A percentile compares a stretch with the other conserved stretches of the same genome.
These are phyloP conservation scores for Cyanoderma ruficeps DNA, from an alignment of 2,113 vertebrate species.

Conservation along the genomic window DNA sequence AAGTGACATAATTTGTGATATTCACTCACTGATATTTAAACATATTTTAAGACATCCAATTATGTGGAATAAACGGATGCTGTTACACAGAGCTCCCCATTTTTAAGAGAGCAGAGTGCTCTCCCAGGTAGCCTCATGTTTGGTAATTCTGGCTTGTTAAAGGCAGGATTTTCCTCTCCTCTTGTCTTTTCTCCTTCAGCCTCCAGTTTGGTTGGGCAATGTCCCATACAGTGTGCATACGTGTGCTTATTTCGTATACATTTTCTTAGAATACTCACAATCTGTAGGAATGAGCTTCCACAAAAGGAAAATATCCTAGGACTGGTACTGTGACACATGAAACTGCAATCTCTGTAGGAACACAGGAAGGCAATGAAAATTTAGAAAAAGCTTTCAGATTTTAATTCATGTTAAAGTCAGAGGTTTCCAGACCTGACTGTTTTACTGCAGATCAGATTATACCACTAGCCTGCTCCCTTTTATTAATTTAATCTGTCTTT, in stretches of 20 bases:
- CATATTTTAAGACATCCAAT: constrained; percentile 21
- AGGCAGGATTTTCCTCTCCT: background rate
- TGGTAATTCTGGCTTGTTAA: background rate
- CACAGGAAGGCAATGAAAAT: background rate
- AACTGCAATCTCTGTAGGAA: background rate
- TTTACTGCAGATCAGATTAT: constrained; percentile 45
- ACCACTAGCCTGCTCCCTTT: constrained; percentile 24
- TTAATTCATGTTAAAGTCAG: constrained; percentile 26
- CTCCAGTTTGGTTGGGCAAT: background rate
- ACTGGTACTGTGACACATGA: background rate
- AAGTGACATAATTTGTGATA: background rate
- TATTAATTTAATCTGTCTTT: constrained; percentile 48
- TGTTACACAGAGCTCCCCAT: background rate
- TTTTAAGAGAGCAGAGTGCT: background rate
- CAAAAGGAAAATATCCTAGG: background rate
- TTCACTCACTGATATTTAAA: background rate
- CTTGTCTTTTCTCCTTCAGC: background rate
- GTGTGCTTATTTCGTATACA: background rate
- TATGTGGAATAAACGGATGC: background rate
- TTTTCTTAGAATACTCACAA: background rate
- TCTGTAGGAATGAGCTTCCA: background rate
- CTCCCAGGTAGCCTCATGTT: background rate
- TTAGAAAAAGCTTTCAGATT: constrained; percentile 30
- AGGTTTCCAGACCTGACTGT: constrained; percentile 7
- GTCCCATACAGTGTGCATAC: background rate